phyloP scores from a whole-genome alignment of 2,797 vertebrate genomes.

The Coccyzus lansbergi region DNA sequence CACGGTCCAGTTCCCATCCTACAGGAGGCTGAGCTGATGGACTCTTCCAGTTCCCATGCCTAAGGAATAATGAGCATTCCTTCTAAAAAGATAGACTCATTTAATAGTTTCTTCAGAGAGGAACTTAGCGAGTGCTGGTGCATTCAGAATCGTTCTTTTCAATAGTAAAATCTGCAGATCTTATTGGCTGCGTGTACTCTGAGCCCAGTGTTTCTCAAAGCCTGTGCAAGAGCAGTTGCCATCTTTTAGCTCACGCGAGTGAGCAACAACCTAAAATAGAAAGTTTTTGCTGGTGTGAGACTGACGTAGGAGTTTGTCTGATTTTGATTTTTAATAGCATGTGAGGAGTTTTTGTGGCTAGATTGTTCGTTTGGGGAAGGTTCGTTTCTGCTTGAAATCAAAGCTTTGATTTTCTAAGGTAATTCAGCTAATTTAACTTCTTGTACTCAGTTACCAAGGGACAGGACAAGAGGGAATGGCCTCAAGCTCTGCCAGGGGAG shows the following conservation, averaged over 20 bases:
- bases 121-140: not conserved
- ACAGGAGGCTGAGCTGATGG: not conserved
- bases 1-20: not conserved
- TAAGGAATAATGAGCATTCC: not conserved
- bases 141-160: not conserved
- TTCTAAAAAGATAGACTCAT: not conserved
- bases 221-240: not conserved
- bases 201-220: not conserved
- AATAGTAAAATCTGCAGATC: not conserved
- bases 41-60: not conserved
- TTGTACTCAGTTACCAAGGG: not conserved
- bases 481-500: too few species aligned
- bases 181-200: not conserved
- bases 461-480: too few species aligned
- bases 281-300: not conserved
- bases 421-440: not conserved
- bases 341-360: not conserved
- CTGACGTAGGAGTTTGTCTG: not conserved
- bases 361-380: not conserved
- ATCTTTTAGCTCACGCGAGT: not conserved
- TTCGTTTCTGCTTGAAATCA: not conserved
- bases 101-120: not conserved
- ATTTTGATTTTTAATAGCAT: not conserved
- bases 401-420: not conserved
- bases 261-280: not conserved